Conservation (phyloP, 2,113 vertebrate species). For the Notarius lentiginosus region DNA sequence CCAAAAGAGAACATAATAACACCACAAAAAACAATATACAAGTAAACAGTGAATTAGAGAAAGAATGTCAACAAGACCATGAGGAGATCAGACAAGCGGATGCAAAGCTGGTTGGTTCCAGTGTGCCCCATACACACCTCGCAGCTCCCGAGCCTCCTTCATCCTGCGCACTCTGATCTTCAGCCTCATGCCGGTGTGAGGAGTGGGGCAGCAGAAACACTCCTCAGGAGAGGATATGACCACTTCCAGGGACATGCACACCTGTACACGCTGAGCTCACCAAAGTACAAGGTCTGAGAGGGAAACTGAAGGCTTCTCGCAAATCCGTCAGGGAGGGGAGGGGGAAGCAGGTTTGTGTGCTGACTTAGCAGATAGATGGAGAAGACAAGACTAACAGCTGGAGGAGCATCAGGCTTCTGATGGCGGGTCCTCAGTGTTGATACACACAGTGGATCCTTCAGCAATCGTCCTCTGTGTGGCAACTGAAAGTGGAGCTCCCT, state of each 20-base stretch:
- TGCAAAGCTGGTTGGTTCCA: neutral
- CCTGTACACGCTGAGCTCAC: constrained; percentile 57
- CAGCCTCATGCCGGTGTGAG: constrained; percentile 84
- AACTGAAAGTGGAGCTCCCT: constrained; percentile 74
- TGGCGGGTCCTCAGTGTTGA: constrained; percentile 3
- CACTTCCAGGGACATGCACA: constrained; percentile 83
- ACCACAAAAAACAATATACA: neutral
- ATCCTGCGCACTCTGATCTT: constrained; percentile 89
- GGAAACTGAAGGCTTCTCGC: neutral
- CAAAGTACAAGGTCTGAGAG: constrained; percentile 33
- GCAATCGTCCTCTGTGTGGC: constrained; percentile 61
- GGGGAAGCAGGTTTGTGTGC: constrained; percentile 49
- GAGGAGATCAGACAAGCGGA: neutral
- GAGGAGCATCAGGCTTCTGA: constrained; percentile 35
- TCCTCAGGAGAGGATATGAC: constrained; percentile 79
- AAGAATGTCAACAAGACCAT: neutral
- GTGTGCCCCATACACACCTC: constrained; percentile 76
- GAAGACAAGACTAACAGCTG: neutral
- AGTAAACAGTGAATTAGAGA: neutral
- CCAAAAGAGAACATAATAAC: neutral
- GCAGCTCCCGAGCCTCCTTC: constrained; percentile 83
- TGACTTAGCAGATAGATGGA: constrained; percentile 2
- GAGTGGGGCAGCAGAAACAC: constrained; percentile 82
- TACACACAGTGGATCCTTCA: constrained; percentile 41
- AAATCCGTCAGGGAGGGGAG: neutral